Evolutionary conservation across 2,888 invertebrate genomes (phyloP), one percentile per base, ranked within the genome.

Genomic region (Eupithecia centaureata): DNA sequence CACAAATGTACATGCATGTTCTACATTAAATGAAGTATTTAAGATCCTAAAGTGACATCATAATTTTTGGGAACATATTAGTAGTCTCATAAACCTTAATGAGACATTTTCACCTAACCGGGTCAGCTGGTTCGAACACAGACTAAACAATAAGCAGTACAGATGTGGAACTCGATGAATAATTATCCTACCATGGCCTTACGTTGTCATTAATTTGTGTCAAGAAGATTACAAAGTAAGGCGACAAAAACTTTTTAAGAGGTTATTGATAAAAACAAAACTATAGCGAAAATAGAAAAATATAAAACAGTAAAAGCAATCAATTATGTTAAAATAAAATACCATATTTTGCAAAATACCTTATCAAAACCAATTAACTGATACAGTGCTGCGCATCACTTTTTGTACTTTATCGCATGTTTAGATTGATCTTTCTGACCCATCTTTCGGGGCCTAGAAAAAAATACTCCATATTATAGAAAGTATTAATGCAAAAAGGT

Each of bases 1-100:
- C 7, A 8, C 38, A 38, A 38, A 47, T 22, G 47, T 8, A 10
- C 22, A 8, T 47, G 22, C 15, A 47, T 51, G 10, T 5, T 18
- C 42, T 18, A 42, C 42, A 42, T 42, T 18, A 5, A 7, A 38
- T 38, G n/a, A 38, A 38, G 38, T 38, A 5, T 1, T 8, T 8
- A 8, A 32, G 1, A 7, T n/a, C 7, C n/a, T 38, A 38, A 38
- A 8, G 42, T 18, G 18, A 42, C 18, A 42, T 18, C 42, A 42
- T 18, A 42, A 18, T 18, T 42, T 42, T 42, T 61, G 35, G 42
- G 68, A 63, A 70, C 56, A 65, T 68, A 70, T 71, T 68, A 73
- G 69, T 65, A 77, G 77, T 82, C 81, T 81, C 81, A 85, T 85
- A 84, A 85, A 78, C 75, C 79, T 63, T 83, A 86, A 86, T 83